Evolutionary conservation across 2,888 invertebrate genomes (phyloP).

Genomic region (Calameuta pallipes): DNA sequence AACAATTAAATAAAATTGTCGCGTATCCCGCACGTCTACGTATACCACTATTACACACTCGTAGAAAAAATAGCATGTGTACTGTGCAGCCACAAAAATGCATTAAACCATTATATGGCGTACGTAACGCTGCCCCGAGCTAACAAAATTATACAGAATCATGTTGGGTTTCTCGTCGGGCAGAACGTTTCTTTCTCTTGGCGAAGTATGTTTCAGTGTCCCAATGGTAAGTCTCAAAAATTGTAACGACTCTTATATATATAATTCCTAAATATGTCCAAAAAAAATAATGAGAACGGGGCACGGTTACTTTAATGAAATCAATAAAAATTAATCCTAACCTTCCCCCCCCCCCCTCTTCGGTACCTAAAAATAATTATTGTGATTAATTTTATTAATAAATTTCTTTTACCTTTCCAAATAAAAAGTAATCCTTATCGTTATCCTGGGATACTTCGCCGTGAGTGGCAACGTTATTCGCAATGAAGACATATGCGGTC

Average conservation of each 20-base stretch:
- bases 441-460: conserved; percentile 21
- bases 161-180: conserved; percentile 52
- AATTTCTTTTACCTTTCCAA: background rate
- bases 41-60: background rate
- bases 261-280: background rate
- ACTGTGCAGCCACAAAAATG: conserved; percentile 48
- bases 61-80: background rate
- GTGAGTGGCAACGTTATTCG: conserved; percentile 49
- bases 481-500: conserved; percentile 63
- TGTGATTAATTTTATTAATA: background rate
- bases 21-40: background rate
- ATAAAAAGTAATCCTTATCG: conserved; percentile 19
- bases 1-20: background rate
- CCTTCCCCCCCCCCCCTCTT: background rate
- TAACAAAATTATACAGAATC: conserved; percentile 55
- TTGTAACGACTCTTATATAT: background rate
- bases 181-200: conserved; percentile 47
- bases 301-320: background rate
- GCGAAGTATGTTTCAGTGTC: conserved; percentile 50
- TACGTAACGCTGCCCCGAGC: conserved; percentile 31
- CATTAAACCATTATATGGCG: conserved; percentile 51
- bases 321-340: background rate
- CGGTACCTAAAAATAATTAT: background rate
- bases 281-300: background rate
- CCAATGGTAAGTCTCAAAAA: conserved; percentile 49